A percentile compares a stretch with the other conserved stretches of the same genome.
Evolutionary conservation across 2,797 vertebrate genomes (phyloP).

Genomic region (Pipistrellus pipistrellus): DNA sequence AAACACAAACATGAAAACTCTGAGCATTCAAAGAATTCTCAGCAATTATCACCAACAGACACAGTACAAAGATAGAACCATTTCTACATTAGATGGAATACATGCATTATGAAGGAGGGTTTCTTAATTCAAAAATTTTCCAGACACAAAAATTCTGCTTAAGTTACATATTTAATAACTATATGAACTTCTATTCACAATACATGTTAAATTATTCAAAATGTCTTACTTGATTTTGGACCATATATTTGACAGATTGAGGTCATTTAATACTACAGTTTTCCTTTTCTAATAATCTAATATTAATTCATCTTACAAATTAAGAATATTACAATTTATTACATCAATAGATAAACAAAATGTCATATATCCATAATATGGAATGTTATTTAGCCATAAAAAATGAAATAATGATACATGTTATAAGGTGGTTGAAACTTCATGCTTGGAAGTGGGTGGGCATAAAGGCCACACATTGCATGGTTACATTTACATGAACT

Average conservation of each 20-base stretch:
- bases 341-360: neutral
- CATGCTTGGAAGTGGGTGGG: neutral
- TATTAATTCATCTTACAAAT: neutral
- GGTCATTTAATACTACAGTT: neutral
- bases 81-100: neutral
- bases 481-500: neutral
- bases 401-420: neutral
- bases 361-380: neutral
- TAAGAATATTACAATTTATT: neutral
- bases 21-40: conserved; percentile 6
- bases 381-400: neutral
- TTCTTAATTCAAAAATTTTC: conserved; percentile 49
- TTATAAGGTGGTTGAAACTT: neutral
- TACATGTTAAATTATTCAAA: neutral
- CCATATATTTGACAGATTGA: conserved; percentile 2
- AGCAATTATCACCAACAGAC: neutral
- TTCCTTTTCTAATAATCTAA: neutral
- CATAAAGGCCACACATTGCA: neutral
- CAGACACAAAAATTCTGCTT: neutral
- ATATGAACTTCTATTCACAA: neutral
- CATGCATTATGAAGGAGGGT: neutral
- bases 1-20: conserved; percentile 12
- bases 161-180: neutral
- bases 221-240: neutral
- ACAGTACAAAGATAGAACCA: neutral